A percentile compares a stretch with the other conserved stretches of the same genome.
Evolutionary conservation across 2,888 invertebrate genomes (phyloP).

Genomic region (Eurytoma californica): DNA sequence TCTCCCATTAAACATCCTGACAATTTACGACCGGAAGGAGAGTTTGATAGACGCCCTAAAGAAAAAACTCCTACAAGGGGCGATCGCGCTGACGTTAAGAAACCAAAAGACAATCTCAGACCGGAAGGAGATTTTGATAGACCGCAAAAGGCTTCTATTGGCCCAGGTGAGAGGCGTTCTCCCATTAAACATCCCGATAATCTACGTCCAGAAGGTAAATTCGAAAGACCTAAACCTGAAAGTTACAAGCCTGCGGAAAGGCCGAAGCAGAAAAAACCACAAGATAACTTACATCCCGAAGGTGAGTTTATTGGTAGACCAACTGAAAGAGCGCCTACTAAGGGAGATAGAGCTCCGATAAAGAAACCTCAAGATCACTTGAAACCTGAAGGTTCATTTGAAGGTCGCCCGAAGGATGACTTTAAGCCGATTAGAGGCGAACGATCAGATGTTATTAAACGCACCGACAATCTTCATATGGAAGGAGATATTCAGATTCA

Average conservation of each 20-base stretch:
- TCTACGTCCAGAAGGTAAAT: slow-evolving; percentile 75
- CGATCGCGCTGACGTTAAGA: slow-evolving; percentile 69
- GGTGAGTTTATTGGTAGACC: slow-evolving; percentile 75
- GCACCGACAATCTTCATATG: slow-evolving; percentile 76
- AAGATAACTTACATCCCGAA: slow-evolving; percentile 75
- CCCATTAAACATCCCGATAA: slow-evolving; percentile 76
- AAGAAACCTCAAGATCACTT: slow-evolving; percentile 70
- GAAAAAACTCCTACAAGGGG: slow-evolving; percentile 64
- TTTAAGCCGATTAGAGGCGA: slow-evolving; percentile 75
- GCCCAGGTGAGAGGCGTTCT: slow-evolving; percentile 76
- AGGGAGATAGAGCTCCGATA: slow-evolving; percentile 69
- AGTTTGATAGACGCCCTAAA: slow-evolving; percentile 75
- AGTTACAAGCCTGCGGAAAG: slow-evolving; percentile 72
- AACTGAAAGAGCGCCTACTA: slow-evolving; percentile 68
- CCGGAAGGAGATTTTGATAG: slow-evolving; percentile 63
- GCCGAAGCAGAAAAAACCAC: slow-evolving; percentile 67
- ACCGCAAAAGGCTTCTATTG: slow-evolving; percentile 63
- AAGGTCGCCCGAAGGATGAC: slow-evolving; percentile 69
- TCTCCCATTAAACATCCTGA: slow-evolving; percentile 68
- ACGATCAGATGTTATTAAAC: slow-evolving; percentile 72
- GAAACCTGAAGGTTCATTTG: slow-evolving; percentile 70
- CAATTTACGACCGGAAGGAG: slow-evolving; percentile 75
- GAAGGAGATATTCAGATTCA: slow-evolving; percentile 76
- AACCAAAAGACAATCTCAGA: slow-evolving; percentile 67
- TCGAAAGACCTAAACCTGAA: slow-evolving; percentile 64